Evolutionary conservation across 2,113 vertebrate species (phyloP), one percentile per base, ranked within the genome.

Genomic region (Oreochromis aureus): DNA sequence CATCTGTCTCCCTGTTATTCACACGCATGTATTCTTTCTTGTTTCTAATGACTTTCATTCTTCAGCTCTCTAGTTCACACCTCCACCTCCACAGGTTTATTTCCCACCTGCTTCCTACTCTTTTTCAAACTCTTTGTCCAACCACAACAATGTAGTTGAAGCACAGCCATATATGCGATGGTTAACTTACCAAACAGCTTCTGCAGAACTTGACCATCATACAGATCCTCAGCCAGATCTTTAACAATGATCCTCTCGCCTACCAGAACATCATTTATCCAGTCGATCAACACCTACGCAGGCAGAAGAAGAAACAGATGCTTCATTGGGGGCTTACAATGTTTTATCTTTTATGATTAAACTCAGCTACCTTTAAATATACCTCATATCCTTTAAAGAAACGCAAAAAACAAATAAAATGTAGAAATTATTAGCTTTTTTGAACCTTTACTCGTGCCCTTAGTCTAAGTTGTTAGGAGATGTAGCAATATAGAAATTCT

Each of bases 181-280:
- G 12, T 27, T 22, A 10, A 27, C 97, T 98, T 90, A 99, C 98
- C 99, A 66, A 99, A 95, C 3, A 99, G 96, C 88, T 99, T 99
- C 91, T 99, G 99, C 61, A 99, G 96, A 89, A 99, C 98, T 91
- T 99, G 99, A 8, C 99, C 99, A 2, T 99, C 98, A 1, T 98
- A 99, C 15, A 99, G 95, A 80, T 99, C 99, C 85, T 99, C 98
- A 80, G 99, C 98, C 89, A 99, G 96, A 80, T 98, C 97, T 91
- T 99, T 99, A 81, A 99, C 98, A 4, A 99, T 99, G 94, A 99
- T 99, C 89, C 98, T 96, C 90, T 99, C 98, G 46, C 98, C 98
- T 16, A 97, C 98, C 91, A 99, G 96, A n/a, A 98, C 98, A 1
- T 98, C 98, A 1, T 99, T 99, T 81, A 99, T 97, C 98, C 99